Base-by-base conservation (phyloP, 1,140 invertebrate species). In the Meloidogyne hapla region DNA sequence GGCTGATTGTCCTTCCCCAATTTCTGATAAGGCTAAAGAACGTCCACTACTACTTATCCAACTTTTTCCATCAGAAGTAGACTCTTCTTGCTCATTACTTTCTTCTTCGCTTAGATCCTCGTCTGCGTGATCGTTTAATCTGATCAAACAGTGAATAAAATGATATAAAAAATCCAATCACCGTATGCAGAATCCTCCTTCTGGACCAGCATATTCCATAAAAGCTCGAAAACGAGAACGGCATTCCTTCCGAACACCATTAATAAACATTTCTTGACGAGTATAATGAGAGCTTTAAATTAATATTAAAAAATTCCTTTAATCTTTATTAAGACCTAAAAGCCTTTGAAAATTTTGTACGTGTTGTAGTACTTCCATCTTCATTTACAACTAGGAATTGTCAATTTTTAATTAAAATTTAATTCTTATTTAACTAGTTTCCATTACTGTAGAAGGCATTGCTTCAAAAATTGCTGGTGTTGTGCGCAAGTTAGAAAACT, bases 211-310 rank as follows among this genome's bases (percentile, higher is more conserved):
- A 68, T 82, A 82, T 66, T 82, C 81, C 77, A 82, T 82, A 64
- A 84, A 84, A 12, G 81, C 81, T n/a, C 81, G 78, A 25, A 82
- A 82, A 13, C 80, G 83, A 21, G 84, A 73, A 40, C 75, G 84
- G 9, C 61, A 69, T 15, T 76, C 65, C 40, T 80, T 28, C n/a
- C 68, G 45, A 38, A 81, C 72, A 2, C 81, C 81, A 66, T 82
- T 82, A n/a, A 82, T 56, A 69, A 76, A 82, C 21, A 83, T 82
- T 38, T 80, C 81, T 26, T 82, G 82, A 13, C 82, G 64, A 0
- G 79, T 72, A 56, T 78, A 82, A 33, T 67, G 81, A 18, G 81
- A 81, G 45, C 74, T 81, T 40, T 26, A 77, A 77, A 18, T 26
- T 0, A 3, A 5, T 21, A 18, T 2, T 67, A 26, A 0, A 4